These are phyloP conservation scores for Apamea epomidion DNA, from an alignment of 2,888 invertebrate species.

Conservation along the genomic window DNA sequence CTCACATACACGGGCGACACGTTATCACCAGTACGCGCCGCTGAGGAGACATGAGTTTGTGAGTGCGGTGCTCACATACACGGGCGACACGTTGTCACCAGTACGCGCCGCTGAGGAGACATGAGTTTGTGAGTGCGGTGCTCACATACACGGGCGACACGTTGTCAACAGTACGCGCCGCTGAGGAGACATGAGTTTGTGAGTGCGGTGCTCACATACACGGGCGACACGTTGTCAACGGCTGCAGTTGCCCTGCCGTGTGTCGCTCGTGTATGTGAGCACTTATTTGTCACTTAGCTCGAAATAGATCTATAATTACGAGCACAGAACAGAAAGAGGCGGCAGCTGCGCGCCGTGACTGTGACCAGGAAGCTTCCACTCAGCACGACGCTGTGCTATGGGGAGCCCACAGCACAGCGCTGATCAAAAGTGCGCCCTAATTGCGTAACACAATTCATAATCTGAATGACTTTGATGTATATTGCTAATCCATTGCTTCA, in stretches of 20 bases:
- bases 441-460: neutral
- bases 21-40: no score
- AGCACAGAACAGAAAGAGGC: neutral
- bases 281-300: neutral
- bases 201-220: neutral
- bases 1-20: neutral
- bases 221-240: neutral
- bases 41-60: neutral
- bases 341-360: neutral
- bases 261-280: neutral
- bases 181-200: neutral
- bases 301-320: neutral
- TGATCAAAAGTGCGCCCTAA: neutral
- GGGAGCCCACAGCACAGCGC: neutral
- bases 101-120: no score
- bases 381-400: neutral
- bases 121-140: neutral
- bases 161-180: neutral
- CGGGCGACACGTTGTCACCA: no score
- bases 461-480: neutral
- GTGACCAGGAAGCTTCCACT: neutral
- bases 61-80: neutral
- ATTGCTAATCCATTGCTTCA: no score
- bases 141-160: neutral
- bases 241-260: neutral